Evolutionary conservation across 64 coral and sea anemone species (phyloP).

Genomic region (Dendronephthya gigantea): DNA sequence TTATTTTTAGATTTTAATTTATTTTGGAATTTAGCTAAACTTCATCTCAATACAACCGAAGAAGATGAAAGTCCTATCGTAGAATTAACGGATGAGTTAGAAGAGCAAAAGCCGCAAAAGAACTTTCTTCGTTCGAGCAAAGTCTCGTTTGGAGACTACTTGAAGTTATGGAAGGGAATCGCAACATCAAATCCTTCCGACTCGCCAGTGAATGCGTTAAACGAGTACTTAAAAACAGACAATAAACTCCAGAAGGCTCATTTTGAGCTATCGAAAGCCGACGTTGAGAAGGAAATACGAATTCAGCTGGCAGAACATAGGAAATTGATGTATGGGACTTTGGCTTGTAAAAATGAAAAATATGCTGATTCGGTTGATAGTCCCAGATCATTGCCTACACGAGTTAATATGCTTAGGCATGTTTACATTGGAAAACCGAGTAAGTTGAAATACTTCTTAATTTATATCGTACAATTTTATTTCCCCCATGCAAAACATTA

Average conservation of each 20-base stretch:
- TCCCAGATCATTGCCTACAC: not conserved
- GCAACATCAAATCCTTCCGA: constrained; percentile 62
- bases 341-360: not conserved
- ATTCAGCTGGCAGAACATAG: not conserved
- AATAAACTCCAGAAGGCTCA: not conserved
- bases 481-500: too few relatives aligned
- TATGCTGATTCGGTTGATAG: not conserved
- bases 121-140: constrained; percentile 23
- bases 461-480: too few relatives aligned
- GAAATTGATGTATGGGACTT: not conserved
- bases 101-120: constrained; percentile 21
- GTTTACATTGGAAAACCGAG: not conserved
- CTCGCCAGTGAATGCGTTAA: not conserved
- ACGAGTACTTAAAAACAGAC: not conserved
- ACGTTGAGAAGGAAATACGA: not conserved
- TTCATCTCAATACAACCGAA: constrained; percentile 17
- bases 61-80: not conserved
- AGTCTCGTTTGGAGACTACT: constrained; percentile 87
- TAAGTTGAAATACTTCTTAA: not conserved
- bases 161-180: constrained; percentile 81
- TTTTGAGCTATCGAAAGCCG: not conserved
- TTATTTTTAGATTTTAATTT: not conserved
- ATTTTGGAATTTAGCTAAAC: constrained; percentile 13
- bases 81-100: not conserved
- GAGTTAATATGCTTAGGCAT: not conserved